Percentiles rank a stretch among this genome's conserved stretches.
Evolutionary conservation across 2,113 vertebrate genomes (phyloP).

Genomic region (Echinops telfairi): DNA sequence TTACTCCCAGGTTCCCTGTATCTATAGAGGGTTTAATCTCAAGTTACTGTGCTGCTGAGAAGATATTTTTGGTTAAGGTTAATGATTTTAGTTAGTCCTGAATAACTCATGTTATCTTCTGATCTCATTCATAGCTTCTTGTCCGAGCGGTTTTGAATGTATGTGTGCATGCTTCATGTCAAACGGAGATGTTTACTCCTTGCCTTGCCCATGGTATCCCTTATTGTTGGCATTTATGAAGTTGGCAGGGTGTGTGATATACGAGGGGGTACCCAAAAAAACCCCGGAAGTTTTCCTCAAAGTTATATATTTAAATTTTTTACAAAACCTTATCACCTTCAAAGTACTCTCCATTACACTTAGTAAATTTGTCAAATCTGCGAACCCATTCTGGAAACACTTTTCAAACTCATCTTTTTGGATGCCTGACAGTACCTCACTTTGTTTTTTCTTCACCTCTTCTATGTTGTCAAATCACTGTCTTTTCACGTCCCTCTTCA

Average conservation of each 20-base stretch:
- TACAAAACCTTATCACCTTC: no score
- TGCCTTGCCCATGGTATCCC: neutral
- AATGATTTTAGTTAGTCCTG: slow-evolving; percentile 33
- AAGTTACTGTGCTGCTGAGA: slow-evolving; percentile 1
- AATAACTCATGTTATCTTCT: slow-evolving; percentile 45
- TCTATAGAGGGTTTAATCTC: slow-evolving; percentile 7
- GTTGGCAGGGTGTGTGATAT: neutral
- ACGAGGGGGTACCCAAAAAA: no score
- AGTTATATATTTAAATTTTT: no score
- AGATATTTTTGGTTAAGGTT: slow-evolving; percentile 47
- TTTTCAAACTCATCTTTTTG: no score
- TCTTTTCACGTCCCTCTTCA: no score
- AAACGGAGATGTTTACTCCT: neutral
- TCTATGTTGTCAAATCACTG: no score
- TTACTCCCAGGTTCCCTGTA: neutral
- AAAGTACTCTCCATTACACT: no score
- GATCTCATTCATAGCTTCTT: neutral
- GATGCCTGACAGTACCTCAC: no score
- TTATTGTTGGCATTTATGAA: slow-evolving; percentile 2
- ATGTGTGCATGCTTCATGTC: neutral
- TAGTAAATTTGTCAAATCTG: neutral
- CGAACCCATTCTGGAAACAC: no score
- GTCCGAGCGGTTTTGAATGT: neutral
- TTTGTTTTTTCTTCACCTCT: no score
- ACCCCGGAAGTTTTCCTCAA: no score